Base-by-base conservation (phyloP, 2,888 invertebrate genomes). In the Brenthis daphne region DNA sequence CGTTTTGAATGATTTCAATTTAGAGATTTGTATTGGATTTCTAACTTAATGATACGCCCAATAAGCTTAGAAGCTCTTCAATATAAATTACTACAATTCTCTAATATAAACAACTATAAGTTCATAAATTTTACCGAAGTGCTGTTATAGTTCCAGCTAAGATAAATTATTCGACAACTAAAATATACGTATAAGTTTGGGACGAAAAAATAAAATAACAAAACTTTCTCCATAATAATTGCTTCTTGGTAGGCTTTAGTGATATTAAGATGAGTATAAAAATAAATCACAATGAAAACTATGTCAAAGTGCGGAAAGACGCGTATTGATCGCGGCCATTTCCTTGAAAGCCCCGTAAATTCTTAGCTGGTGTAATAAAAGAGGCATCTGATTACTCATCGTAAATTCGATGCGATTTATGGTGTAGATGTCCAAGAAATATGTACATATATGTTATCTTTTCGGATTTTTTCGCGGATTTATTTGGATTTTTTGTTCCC, bases 291-390 rank as follows among this genome's bases (percentile, higher is more conserved):
- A 82, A 80, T 79, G 77, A 76, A 78, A 82, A 83, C 77, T 80
- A 76, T 79, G 76, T 78, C 77, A 74, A 71, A 70, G 72, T 67
- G 75, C 73, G 69, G 69, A 61, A 65, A 72, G 70, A 63, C 50
- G 64, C 60, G 73, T 77, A 79, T 82, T 78, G 83, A 83, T 81
- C 80, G 76, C 70, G 68, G 72, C 75, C 74, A 80, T 82, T 80
- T 82, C 79, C 79, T 79, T 76, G 80, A 79, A 75, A 80, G 76
- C 69, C 72, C 79, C 81, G 78, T 85, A 82, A 83, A 84, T 81
- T 79, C 74, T 75, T 76, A 73, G 77, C 74, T 73, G 74, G 73
- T 74, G 75, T 77, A 76, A 81, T 79, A 80, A 78, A 79, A 76
- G 76, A 69, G 71, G 75, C 75, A 78, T 74, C 69, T 77, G 79